Percentiles rank a stretch among this genome's conserved stretches.
phyloP scores from a whole-genome alignment of 64 coral and sea anemone genomes.

The Platygyra sinensis region DNA sequence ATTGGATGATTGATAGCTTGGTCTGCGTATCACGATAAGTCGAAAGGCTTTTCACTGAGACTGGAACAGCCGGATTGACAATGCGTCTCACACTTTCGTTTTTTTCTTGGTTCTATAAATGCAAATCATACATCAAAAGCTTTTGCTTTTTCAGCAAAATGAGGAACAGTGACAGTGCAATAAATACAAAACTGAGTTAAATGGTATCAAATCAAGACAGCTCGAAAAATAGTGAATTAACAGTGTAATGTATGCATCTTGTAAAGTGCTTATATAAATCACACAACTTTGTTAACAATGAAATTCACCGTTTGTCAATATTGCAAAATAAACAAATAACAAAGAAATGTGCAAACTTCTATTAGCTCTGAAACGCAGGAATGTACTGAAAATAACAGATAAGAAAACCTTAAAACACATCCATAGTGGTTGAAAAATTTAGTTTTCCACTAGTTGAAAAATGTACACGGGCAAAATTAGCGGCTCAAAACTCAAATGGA shows the following conservation, averaged over 20 bases:
- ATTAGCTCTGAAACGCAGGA: constrained; percentile 13
- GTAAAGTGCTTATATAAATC: neutral
- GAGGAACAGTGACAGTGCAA: no score
- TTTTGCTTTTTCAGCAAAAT: no score
- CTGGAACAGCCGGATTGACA: no score
- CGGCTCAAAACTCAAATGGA: no score
- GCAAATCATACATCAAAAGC: no score
- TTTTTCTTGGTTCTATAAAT: no score
- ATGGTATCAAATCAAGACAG: neutral
- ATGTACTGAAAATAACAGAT: neutral
- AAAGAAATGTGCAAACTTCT: neutral
- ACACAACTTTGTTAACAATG: constrained; percentile 21
- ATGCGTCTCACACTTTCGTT: no score
- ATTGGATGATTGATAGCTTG: no score
- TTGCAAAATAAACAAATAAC: neutral
- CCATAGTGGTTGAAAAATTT: neutral
- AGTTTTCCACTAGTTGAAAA: neutral
- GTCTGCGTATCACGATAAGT: no score
- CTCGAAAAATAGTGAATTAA: neutral
- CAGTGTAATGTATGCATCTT: neutral
- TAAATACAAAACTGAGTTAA: no score
- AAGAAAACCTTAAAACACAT: neutral
- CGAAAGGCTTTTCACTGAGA: no score
- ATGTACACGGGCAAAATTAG: neutral
- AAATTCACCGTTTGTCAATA: neutral